Conservation (phyloP, 2,113 vertebrate genomes). For the Saguinus imperator region DNA sequence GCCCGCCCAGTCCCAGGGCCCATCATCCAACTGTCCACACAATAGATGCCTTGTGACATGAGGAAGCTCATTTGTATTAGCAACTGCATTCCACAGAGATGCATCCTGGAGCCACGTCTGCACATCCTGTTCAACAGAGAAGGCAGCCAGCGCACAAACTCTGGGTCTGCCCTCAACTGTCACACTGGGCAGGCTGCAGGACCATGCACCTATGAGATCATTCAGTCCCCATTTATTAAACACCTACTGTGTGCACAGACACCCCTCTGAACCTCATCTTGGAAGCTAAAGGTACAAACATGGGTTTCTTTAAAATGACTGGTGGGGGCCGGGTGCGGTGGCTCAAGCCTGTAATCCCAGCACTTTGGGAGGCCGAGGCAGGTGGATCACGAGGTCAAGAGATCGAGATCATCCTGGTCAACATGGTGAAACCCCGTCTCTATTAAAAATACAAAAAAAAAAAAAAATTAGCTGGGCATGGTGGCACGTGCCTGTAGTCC, state of each 20-base stretch:
- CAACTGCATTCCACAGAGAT: constrained; percentile 36
- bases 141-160: not conserved
- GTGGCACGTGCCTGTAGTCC: no score
- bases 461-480: no score
- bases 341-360: no score
- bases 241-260: not conserved
- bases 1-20: not conserved
- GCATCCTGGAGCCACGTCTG: constrained; percentile 23
- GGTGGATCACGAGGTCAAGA: no score
- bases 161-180: not conserved
- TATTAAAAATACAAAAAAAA: no score
- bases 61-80: constrained; percentile 40
- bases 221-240: not conserved
- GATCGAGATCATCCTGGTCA: no score
- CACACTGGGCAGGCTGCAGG: not conserved
- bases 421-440: no score
- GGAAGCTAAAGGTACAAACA: not conserved
- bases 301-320: not conserved
- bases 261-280: not conserved
- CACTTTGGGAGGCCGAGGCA: no score
- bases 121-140: constrained; percentile 6
- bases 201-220: not conserved
- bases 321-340: not conserved
- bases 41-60: constrained; percentile 35
- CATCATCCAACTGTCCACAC: constrained; percentile 48